Conservation (phyloP, 2,888 invertebrate genomes). For the Notocelia uddmanniana region DNA sequence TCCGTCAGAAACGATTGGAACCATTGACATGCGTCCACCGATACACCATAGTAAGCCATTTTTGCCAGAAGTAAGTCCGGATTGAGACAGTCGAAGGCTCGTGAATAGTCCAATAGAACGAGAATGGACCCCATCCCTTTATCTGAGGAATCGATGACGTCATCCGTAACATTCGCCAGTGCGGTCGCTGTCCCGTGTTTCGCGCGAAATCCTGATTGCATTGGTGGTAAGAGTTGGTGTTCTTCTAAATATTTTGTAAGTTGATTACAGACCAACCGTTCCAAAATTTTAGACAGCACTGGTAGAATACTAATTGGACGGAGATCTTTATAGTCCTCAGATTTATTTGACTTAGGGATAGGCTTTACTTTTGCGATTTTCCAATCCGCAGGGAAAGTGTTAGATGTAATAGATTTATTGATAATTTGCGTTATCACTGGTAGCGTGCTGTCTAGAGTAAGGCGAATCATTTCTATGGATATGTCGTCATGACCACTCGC, state of each 20-base stretch:
- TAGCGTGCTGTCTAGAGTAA: slow-evolving; percentile 41
- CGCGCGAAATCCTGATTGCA: not conserved
- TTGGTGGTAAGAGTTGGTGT: not conserved
- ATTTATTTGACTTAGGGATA: slow-evolving; percentile 41
- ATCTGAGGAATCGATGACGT: no score
- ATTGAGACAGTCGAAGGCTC: no score
- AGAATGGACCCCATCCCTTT: no score
- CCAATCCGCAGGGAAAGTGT: slow-evolving; percentile 42
- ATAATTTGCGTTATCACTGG: slow-evolving; percentile 1
- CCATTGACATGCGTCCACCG: no score
- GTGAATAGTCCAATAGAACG: no score
- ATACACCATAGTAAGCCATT: no score
- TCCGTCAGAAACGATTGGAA: no score
- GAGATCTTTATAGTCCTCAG: slow-evolving; percentile 46
- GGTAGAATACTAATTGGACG: slow-evolving; percentile 20
- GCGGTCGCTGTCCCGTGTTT: no score
- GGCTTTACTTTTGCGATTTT: slow-evolving; percentile 45
- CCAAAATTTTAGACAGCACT: slow-evolving; percentile 7
- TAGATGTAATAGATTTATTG: slow-evolving; percentile 39
- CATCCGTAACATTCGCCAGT: no score
- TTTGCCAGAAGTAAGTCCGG: no score
- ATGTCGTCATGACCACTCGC: slow-evolving; percentile 44
- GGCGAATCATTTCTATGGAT: slow-evolving; percentile 44
- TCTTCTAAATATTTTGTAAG: not conserved
- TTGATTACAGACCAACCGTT: not conserved